Percentiles rank a stretch among this genome's conserved stretches.
phyloP scores from a whole-genome alignment of 2,888 invertebrate species.

The Lithophane ornitopus region DNA sequence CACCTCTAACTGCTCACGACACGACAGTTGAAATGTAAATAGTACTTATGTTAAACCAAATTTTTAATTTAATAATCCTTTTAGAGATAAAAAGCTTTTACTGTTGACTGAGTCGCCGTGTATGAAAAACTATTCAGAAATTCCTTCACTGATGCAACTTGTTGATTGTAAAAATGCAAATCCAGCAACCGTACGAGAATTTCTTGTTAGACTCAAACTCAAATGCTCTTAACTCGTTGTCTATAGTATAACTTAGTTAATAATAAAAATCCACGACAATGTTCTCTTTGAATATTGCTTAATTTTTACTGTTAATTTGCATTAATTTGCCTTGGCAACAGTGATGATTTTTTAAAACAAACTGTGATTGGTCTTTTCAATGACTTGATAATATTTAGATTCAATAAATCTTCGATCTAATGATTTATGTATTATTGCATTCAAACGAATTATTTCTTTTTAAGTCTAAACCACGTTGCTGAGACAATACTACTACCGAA shows the following conservation, averaged over 20 bases:
- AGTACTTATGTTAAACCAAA: constrained; percentile 35
- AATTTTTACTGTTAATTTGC: constrained; percentile 11
- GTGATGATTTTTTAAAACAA: constrained; percentile 7
- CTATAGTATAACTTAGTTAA: constrained; percentile 14
- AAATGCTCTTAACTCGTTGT: constrained; percentile 20
- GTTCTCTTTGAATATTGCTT: constrained; percentile 29
- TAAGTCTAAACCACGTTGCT: constrained; percentile 31
- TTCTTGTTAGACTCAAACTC: constrained; percentile 11
- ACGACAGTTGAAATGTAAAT: constrained; percentile 39
- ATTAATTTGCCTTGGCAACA: constrained; percentile 21
- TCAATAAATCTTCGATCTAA: constrained; percentile 29
- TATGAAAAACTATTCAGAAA: constrained; percentile 15
- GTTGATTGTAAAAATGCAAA: constrained; percentile 20
- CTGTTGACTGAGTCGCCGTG: constrained; percentile 4
- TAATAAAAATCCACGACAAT: constrained; percentile 1
- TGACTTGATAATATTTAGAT: constrained; percentile 19
- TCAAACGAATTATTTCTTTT: constrained; percentile 24
- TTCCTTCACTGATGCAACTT: constrained; percentile 4
- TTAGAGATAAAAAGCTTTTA: constrained; percentile 19
- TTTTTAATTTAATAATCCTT: constrained; percentile 25
- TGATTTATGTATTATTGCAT: constrained; percentile 46
- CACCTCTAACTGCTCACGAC: constrained; percentile 11
- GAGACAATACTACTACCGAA: constrained; percentile 50
- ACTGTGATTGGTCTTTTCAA: constrained; percentile 26
- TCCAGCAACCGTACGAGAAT: not conserved